Base-by-base conservation (phyloP, 2,113 vertebrate genomes). In the Lepus timidus region DNA sequence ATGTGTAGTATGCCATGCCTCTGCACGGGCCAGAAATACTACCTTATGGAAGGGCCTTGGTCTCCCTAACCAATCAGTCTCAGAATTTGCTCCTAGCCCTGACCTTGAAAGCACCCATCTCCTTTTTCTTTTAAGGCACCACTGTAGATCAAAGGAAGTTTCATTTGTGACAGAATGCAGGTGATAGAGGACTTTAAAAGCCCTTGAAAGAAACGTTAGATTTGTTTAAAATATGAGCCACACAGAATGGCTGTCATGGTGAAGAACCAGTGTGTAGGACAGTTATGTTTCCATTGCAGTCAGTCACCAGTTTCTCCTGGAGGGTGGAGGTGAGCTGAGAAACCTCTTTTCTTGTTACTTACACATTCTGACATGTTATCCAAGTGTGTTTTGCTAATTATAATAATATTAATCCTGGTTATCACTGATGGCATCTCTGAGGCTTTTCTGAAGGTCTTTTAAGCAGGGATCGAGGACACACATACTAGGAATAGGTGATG, bases 111-210 rank as follows among this genome's bases (percentile, higher is more conserved):
- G 62, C 27, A 61, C 39, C 61, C 17, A 6, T 76, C 29, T 51
- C 17, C 58, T 90, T 91, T 86, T 79, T 27, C 25, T 65, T 83
- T 51, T 73, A 52, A 81, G 16, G 1, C 58, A 1, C 39, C 9
- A 61, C 52, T 87, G 17, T 25, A 36, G 7, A 49, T 29, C 16
- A 39, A 23, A 49, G 44, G n/a, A 65, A 49, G n/a, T 68, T 73
- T 75, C 33, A 27, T 74, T 88, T 19, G 17, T 68, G 55, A n/a
- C 74, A 55, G 96, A 67, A 65, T 75, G 39, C 87, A 93, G 55
- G 81, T 20, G 33, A 58, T n/a, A 86, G 85, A 58, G 62, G 80
- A 62, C 55, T 94, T 82, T 25, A 36, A 78, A 85, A 90, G 12
- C 16, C 67, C 61, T 75, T 36, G 29, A 80, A 44, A 68, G 76